Evolutionary conservation across 2,797 vertebrate species (phyloP).

Genomic region (Chrysocyon brachyurus): DNA sequence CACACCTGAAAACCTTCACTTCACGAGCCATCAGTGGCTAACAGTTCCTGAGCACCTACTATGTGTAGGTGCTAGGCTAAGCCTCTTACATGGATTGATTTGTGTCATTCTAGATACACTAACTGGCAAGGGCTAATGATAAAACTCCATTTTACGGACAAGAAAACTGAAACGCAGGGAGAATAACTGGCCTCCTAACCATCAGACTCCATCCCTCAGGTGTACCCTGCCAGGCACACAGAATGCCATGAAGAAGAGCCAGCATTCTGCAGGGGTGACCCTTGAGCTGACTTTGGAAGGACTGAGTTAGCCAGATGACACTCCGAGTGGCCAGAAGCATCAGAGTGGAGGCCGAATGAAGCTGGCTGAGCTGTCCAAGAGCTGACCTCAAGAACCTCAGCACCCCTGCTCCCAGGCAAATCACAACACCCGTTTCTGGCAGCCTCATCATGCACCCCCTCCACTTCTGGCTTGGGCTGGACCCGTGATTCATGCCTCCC

Average conservation of each 20-base stretch:
- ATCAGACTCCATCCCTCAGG: accelerated
- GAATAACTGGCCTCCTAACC: not conserved
- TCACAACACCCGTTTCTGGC: accelerated
- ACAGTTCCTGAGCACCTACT: not conserved
- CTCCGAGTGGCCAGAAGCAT: accelerated
- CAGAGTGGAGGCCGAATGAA: not conserved
- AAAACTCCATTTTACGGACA: not conserved
- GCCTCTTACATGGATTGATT: not conserved
- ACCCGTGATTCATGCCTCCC: not conserved
- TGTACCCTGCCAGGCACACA: not conserved
- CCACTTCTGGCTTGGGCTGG: not conserved
- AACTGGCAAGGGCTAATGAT: not conserved
- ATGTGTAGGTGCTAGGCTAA: not conserved
- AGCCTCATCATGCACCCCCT: not conserved
- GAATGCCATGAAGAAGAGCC: accelerated
- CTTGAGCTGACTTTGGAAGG: not conserved
- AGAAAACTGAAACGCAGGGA: not conserved
- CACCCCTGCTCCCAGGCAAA: no score
- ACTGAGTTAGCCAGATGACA: not conserved
- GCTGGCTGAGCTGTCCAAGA: accelerated
- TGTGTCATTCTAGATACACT: not conserved
- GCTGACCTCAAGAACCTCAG: not conserved
- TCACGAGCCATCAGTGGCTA: not conserved
- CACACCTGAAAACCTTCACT: not conserved
- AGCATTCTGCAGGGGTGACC: not conserved